Evolutionary conservation across 2,797 vertebrate species (phyloP).

Genomic region (Sebastolobus altivelis): DNA sequence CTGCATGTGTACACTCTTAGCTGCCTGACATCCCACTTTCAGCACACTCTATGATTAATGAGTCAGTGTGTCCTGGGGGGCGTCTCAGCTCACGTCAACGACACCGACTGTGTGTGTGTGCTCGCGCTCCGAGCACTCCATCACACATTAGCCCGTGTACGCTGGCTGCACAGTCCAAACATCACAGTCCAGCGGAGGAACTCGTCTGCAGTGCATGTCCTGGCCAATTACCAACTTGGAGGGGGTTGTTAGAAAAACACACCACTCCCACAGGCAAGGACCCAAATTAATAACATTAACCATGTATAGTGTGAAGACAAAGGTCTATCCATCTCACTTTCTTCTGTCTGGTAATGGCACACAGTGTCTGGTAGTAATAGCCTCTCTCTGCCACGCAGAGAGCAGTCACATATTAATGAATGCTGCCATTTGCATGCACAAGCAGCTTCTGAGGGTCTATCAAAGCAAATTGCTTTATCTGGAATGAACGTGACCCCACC

Average conservation of each 20-base stretch:
- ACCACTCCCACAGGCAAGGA: constrained; percentile 68
- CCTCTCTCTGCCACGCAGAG: constrained; percentile 57
- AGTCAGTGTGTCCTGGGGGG: constrained; percentile 55
- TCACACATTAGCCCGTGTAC: constrained; percentile 19
- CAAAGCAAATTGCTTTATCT: constrained; percentile 79
- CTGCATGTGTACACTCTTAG: constrained; percentile 49
- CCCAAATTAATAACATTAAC: constrained; percentile 72
- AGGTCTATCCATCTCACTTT: constrained; percentile 73
- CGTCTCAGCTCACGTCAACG: constrained; percentile 48
- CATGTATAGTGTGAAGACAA: constrained; percentile 44
- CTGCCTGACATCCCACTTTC: constrained; percentile 55
- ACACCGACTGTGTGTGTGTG: constrained; percentile 37
- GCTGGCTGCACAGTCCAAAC: constrained; percentile 32
- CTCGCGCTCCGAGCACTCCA: constrained; percentile 26
- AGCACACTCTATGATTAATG: constrained; percentile 71
- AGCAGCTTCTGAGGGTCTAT: constrained; percentile 76
- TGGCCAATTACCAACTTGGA: constrained; percentile 69
- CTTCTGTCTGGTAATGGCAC: constrained; percentile 63
- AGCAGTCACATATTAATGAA: constrained; percentile 76
- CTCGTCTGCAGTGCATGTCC: constrained; percentile 47
- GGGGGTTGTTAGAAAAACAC: constrained; percentile 64
- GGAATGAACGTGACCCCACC: constrained; percentile 69
- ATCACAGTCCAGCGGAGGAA: constrained; percentile 35
- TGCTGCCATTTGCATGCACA: constrained; percentile 75
- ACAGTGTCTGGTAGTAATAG: constrained; percentile 69